A percentile compares a stretch with the other conserved stretches of the same genome.
Conservation (phyloP, 2,113 vertebrate genomes). For the Ranitomeya variabilis region DNA sequence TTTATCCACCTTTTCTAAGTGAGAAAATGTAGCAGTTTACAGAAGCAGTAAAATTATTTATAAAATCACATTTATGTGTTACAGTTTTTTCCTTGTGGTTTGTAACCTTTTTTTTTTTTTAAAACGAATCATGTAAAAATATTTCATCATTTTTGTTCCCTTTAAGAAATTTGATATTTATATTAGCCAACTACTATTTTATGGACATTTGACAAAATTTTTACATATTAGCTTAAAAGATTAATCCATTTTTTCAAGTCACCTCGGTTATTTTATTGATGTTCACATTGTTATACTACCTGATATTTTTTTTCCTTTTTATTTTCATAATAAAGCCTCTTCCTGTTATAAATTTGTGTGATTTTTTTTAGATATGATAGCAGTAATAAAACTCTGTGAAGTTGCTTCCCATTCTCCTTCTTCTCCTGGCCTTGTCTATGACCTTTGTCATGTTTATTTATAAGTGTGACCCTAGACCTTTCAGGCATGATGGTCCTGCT, state of each 20-base stretch:
- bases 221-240: no score
- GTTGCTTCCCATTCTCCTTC: neutral
- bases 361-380: neutral
- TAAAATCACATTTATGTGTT: no score
- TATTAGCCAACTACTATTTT: neutral
- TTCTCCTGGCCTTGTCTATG: neutral
- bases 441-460: slow-evolving; percentile 11
- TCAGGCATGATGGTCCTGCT: neutral
- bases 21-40: no score
- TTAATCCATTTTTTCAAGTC: no score
- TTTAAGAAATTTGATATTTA: no score
- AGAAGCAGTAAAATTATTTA: no score
- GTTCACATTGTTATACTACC: neutral
- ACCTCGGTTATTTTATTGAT: neutral
- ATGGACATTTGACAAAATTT: no score
- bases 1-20: no score
- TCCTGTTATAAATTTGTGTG: neutral
- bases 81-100: no score
- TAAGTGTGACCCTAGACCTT: neutral
- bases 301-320: neutral
- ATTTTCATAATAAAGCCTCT: neutral
- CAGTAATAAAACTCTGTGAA: neutral
- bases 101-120: no score
- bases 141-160: no score
- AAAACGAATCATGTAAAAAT: no score